Evolutionary conservation across 2,113 vertebrate genomes (phyloP).

Genomic region (Crocuta crocuta): DNA sequence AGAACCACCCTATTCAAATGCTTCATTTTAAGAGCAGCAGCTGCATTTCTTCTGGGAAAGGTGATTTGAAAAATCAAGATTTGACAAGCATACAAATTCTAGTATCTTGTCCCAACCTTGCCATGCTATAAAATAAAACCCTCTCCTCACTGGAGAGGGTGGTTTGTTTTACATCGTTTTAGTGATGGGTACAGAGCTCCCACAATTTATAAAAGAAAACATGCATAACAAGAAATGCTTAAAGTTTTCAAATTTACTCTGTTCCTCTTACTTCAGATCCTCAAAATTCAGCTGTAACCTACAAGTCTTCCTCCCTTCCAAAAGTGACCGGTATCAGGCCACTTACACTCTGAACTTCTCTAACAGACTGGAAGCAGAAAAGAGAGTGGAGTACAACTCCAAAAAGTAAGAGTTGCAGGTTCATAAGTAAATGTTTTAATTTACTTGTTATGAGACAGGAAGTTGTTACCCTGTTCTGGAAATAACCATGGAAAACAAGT

Average conservation of each 20-base stretch:
- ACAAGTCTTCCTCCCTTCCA: slow-evolving; percentile 19
- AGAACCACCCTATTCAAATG: background rate
- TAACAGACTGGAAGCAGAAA: background rate
- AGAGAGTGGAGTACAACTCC: background rate
- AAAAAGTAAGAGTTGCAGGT: background rate
- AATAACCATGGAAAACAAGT: slow-evolving; percentile 6
- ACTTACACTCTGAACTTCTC: background rate
- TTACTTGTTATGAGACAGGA: background rate
- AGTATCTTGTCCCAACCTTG: background rate
- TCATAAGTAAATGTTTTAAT: background rate
- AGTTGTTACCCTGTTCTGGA: slow-evolving; percentile 12
- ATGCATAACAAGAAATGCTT: background rate
- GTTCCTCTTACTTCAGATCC: background rate
- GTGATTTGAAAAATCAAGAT: background rate
- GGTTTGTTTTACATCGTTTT: background rate
- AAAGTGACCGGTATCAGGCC: background rate
- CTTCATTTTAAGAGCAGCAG: background rate
- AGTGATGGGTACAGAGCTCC: background rate
- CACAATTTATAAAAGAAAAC: slow-evolving; percentile 29
- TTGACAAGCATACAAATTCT: background rate
- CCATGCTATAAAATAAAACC: background rate
- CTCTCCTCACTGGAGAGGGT: background rate
- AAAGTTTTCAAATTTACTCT: background rate
- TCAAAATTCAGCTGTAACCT: slow-evolving; percentile 34
- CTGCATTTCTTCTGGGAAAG: background rate